Conservation (phyloP, 2,113 vertebrate genomes). For the Phyllostomus hastatus region DNA sequence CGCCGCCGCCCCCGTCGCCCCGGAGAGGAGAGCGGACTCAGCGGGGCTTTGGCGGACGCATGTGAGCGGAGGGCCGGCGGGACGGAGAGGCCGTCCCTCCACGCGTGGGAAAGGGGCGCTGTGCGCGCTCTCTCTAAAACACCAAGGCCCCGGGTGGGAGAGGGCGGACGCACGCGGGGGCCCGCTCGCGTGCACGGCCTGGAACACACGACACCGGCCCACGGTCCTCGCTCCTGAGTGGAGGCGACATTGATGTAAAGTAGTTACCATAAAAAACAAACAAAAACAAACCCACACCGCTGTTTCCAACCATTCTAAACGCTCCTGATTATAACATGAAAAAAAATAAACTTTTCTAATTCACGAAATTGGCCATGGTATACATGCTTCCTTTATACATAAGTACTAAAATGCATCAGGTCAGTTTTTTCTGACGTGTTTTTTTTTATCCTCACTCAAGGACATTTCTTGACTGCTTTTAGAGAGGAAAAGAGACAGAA, state of each 20-base stretch:
- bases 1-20: accelerated
- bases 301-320: neutral
- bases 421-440: neutral
- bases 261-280: neutral
- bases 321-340: neutral
- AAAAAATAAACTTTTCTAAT: neutral
- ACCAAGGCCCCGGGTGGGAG: neutral
- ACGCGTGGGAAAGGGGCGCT: neutral
- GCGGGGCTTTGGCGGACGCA: no score
- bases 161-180: accelerated
- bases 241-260: neutral
- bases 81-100: accelerated
- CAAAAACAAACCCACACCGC: neutral
- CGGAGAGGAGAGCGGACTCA: neutral
- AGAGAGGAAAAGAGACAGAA: neutral
- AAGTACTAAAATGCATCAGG: neutral
- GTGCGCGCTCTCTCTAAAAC: accelerated
- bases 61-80: accelerated
- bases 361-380: neutral
- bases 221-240: accelerated
- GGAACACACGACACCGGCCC: accelerated
- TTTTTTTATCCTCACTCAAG: neutral
- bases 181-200: accelerated
- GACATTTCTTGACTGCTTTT: no score
- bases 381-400: neutral